Evolutionary conservation across 2,888 invertebrate genomes (phyloP), one percentile per base, ranked within the genome.

Genomic region (Eupelmus urozonus): DNA sequence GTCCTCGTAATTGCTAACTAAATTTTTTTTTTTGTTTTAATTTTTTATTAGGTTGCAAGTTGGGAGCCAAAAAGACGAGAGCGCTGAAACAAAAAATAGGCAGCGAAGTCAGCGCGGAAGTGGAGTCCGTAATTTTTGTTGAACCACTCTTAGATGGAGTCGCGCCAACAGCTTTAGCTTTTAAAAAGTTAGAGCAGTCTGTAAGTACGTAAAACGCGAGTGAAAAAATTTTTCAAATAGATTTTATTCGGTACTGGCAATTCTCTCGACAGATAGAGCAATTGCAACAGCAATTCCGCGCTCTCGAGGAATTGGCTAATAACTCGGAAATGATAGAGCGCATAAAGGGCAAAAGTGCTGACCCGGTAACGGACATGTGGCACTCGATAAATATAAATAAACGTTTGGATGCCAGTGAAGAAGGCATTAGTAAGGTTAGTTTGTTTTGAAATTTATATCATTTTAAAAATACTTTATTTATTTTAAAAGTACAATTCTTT

Each of bases 191-290:
- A 25, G 67, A 67, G 13, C 2, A 42, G 25, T 67, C 55, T 67
- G 62, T 67, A 67, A 67, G 57, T 45, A 42, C 29, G 27, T 42
- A 42, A 62, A n/a, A 23, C n/a, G 20, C 3, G 51, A 53, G 18
- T 53, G 23, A 62, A 42, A 40, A 60, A 7, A 23, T 40, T 18
- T 0, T 13, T 13, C 20, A 34, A 18, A 57, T 7, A 27, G 0
- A 69, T 42, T 42, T 62, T 0, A 23, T 40, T 0, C 7, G 13
- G 0, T 25, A n/a, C n/a, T 42, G 9, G 5, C 2, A 18, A 5
- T 69, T 27, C 11, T 18, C 1, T 57, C n/a, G n/a, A 42, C 9
- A 69, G 27, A 42, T 69, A 27, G 40, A 25, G 5, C 7, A 42
- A n/a, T 69, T 27, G 25, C 9, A 57, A 27, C 13, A 20, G 1